Percentiles rank a stretch among this genome's conserved stretches.
Conservation (phyloP, 2,888 invertebrate species). For the Crepidodera aurea region DNA sequence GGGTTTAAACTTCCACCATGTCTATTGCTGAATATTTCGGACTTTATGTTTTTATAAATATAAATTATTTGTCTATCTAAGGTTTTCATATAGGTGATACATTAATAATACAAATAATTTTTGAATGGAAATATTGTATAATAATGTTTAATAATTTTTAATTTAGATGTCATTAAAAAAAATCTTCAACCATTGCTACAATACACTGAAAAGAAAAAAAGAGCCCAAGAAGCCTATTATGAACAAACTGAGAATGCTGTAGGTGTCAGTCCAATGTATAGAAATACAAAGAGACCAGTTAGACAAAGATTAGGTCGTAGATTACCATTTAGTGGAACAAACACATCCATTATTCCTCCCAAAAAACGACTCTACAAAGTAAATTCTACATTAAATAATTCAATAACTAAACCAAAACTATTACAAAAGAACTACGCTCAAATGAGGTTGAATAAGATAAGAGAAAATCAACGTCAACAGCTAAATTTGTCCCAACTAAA, state of each 20-base stretch:
- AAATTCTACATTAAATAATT: conserved; percentile 21
- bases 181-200: conserved; percentile 42
- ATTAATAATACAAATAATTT: no score
- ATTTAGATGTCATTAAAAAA: conserved; percentile 35
- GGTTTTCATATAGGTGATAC: no score
- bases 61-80: no score
- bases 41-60: no score
- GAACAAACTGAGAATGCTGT: conserved; percentile 26
- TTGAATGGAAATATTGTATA: not conserved
- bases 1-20: no score
- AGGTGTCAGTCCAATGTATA: conserved; percentile 41
- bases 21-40: no score
- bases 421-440: conserved; percentile 14
- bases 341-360: conserved; percentile 39
- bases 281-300: conserved; percentile 41
- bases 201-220: conserved; percentile 42
- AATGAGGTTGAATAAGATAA: conserved; percentile 26
- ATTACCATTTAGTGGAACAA: conserved; percentile 41
- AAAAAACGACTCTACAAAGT: conserved; percentile 28
- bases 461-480: conserved; percentile 17
- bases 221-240: conserved; percentile 48
- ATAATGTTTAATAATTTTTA: not conserved
- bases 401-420: conserved; percentile 12
- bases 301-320: conserved; percentile 45
- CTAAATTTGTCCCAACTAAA: not conserved